Conservation (phyloP, 2,888 invertebrate genomes). For the Eilema sororculum region DNA sequence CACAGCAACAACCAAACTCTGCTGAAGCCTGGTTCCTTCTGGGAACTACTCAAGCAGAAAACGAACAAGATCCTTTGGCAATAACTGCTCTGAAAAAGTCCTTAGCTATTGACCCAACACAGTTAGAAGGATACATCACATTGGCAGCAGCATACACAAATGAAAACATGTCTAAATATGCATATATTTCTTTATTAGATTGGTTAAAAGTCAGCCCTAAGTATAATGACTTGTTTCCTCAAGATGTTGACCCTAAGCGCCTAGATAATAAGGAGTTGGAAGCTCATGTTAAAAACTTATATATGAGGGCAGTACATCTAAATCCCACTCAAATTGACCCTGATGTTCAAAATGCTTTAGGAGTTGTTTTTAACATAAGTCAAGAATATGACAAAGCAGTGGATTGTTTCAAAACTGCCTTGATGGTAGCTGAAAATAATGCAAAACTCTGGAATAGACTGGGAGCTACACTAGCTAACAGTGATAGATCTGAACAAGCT, state of each 20-base stretch:
- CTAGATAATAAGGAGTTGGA: conserved; percentile 81
- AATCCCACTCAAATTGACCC: conserved; percentile 93
- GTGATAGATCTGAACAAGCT: conserved; percentile 97
- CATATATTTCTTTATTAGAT: conserved; percentile 92
- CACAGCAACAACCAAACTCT: conserved; percentile 92
- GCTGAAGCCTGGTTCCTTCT: conserved; percentile 95
- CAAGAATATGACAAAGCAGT: conserved; percentile 98
- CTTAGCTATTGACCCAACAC: conserved; percentile 92
- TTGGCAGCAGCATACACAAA: conserved; percentile 98
- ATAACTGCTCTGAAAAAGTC: conserved; percentile 97
- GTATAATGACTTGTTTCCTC: conserved; percentile 91
- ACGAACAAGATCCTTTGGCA: conserved; percentile 98
- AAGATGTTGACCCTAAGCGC: conserved; percentile 77
- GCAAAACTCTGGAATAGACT: conserved; percentile 98
- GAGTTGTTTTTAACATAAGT: conserved; percentile 97
- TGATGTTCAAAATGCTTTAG: conserved; percentile 97
- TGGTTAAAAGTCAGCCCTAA: conserved; percentile 94
- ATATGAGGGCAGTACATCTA: conserved; percentile 92
- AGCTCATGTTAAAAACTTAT: conserved; percentile 91
- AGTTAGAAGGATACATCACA: conserved; percentile 94
- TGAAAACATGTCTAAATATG: conserved; percentile 96
- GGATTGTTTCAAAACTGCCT: conserved; percentile 97
- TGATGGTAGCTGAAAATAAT: conserved; percentile 93
- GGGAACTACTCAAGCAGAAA: conserved; percentile 98
- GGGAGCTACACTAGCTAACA: conserved; percentile 98